Conservation (phyloP, 2,797 vertebrate genomes). For the Sebastes glaucus region DNA sequence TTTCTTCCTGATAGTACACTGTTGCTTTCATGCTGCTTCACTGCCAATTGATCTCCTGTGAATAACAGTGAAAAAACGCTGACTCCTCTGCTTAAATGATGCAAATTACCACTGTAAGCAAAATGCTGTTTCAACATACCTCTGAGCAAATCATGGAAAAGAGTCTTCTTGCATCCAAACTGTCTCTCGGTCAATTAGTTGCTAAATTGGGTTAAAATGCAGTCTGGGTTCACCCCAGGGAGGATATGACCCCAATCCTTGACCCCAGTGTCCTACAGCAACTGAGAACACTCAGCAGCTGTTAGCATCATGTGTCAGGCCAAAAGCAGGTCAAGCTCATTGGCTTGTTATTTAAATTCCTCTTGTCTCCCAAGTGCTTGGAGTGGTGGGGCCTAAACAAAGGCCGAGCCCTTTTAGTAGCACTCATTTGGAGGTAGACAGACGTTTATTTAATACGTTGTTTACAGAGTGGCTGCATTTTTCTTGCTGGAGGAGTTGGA, state of each 20-base stretch:
- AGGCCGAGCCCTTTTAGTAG: not conserved
- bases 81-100: not conserved
- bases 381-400: conserved; percentile 16
- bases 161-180: not conserved
- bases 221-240: conserved; percentile 2
- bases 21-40: not conserved
- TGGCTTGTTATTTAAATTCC: conserved; percentile 46
- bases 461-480: not conserved
- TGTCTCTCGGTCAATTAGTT: conserved; percentile 6
- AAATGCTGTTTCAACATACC: not conserved
- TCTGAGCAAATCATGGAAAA: not conserved
- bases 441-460: conserved; percentile 2
- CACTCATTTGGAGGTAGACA: not conserved
- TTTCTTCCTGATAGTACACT: not conserved
- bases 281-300: conserved; percentile 52
- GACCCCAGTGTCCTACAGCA: conserved; percentile 45
- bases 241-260: conserved; percentile 46
- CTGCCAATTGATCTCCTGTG: not conserved
- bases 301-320: conserved; percentile 55
- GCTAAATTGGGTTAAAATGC: conserved; percentile 30
- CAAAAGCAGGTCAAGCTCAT: conserved; percentile 55
- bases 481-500: not conserved
- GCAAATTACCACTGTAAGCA: not conserved
- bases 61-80: not conserved
- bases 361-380: conserved; percentile 16